Evolutionary conservation across 2,113 vertebrate genomes (phyloP).

Genomic region (Pogonocichla stellata): DNA sequence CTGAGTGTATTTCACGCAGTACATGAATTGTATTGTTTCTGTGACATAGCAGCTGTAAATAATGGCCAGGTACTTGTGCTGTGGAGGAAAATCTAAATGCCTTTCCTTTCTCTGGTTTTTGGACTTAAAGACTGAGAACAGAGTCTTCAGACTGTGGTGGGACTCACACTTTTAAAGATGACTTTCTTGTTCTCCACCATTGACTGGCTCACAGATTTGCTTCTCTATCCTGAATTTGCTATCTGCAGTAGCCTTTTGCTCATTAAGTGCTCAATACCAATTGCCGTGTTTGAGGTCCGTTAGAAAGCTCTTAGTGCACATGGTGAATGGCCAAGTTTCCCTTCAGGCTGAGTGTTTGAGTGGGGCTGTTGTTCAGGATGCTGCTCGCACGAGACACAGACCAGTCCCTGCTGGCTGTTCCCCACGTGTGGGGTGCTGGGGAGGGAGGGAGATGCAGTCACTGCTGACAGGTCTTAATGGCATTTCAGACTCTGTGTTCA

Average conservation of each 20-base stretch:
- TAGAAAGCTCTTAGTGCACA: not conserved
- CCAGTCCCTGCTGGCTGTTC: not conserved
- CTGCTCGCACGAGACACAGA: not conserved
- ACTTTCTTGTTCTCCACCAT: not conserved
- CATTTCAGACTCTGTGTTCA: fast-evolving
- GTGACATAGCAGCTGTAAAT: not conserved
- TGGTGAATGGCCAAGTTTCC: not conserved
- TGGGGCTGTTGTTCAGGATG: not conserved
- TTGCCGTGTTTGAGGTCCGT: not conserved
- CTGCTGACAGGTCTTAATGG: not conserved
- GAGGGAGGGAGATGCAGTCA: not conserved
- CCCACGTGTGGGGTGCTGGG: not conserved
- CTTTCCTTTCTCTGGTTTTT: not conserved
- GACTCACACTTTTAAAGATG: not conserved
- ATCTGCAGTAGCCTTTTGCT: not conserved
- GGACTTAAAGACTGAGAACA: not conserved
- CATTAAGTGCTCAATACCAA: not conserved
- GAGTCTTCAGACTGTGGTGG: not conserved
- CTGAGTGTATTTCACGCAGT: not conserved
- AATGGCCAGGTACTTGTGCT: not conserved
- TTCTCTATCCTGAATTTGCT: not conserved
- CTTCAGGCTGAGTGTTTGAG: not conserved
- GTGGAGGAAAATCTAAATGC: no score
- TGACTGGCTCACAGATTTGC: not conserved
- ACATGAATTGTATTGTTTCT: not conserved